These are phyloP conservation scores for Belgica antarctica DNA, from an alignment of 2,888 invertebrate species.

Conservation along the genomic window DNA sequence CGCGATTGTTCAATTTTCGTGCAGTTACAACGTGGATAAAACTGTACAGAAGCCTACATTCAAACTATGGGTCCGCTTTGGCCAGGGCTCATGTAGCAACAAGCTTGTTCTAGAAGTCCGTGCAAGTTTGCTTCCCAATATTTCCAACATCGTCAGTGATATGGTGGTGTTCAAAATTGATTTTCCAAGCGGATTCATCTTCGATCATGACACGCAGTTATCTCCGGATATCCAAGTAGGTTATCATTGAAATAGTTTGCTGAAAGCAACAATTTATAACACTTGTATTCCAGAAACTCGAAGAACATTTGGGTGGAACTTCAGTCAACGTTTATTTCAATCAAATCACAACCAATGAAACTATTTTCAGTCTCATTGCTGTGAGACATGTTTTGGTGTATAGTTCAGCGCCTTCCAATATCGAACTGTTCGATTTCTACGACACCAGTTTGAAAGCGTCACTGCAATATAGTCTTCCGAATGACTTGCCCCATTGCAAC, in stretches of 20 bases:
- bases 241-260: background rate
- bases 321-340: background rate
- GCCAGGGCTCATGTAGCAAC: constrained; percentile 7
- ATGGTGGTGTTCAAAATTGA: background rate
- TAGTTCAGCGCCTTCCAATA: background rate
- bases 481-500: background rate
- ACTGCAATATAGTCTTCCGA: background rate
- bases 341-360: background rate
- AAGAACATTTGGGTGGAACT: background rate
- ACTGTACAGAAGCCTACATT: background rate
- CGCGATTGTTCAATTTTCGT: constrained; percentile 35
- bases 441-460: background rate
- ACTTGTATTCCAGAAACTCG: background rate
- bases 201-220: background rate
- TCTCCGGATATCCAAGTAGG: background rate
- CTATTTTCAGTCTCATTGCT: background rate
- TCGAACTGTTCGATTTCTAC: background rate
- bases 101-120: background rate
- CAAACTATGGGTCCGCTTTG: background rate
- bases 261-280: background rate
- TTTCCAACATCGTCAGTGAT: background rate
- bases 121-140: background rate
- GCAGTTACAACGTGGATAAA: constrained; percentile 15
- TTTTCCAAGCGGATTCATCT: constrained; percentile 10
- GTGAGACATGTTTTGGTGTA: background rate